Evolutionary conservation across 1,140 invertebrate genomes (phyloP).

Genomic region (Lepidurus apus): DNA sequence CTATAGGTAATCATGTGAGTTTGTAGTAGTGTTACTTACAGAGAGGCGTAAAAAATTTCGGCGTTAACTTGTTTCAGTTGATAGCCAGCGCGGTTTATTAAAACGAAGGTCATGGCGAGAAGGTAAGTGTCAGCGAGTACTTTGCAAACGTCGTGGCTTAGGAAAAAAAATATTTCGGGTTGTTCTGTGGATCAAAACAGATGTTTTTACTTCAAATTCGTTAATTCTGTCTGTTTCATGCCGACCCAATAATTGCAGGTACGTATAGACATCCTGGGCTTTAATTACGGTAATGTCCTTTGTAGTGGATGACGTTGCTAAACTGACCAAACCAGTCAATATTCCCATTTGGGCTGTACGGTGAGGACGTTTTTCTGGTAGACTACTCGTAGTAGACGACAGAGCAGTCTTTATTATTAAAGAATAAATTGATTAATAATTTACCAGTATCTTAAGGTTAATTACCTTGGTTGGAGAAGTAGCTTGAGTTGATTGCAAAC

Average conservation of each 20-base stretch:
- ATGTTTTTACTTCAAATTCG: not conserved
- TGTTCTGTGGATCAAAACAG: not conserved
- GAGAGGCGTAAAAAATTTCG: conserved; percentile 53
- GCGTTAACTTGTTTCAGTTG: conserved; percentile 48
- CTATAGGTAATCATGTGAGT: conserved; percentile 21
- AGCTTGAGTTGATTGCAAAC: not conserved
- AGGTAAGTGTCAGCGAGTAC: conserved; percentile 52
- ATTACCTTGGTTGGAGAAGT: not conserved
- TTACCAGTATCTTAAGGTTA: not conserved
- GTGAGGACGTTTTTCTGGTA: not conserved
- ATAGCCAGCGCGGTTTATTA: conserved; percentile 52
- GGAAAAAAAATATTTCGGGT: conserved; percentile 35
- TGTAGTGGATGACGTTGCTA: not conserved
- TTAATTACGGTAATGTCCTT: not conserved
- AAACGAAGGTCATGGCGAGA: conserved; percentile 56
- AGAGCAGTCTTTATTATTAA: not conserved
- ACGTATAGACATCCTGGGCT: not conserved
- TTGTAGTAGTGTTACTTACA: conserved; percentile 47
- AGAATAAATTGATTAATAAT: not conserved
- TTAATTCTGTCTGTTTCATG: not conserved
- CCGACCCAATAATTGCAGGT: not conserved
- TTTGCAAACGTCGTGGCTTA: conserved; percentile 44
- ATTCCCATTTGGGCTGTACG: not conserved
- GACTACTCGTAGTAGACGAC: not conserved
- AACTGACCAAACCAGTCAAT: not conserved